Evolutionary conservation across 2,888 invertebrate genomes (phyloP), one percentile per base, ranked within the genome.

Genomic region (Mantis religiosa): DNA sequence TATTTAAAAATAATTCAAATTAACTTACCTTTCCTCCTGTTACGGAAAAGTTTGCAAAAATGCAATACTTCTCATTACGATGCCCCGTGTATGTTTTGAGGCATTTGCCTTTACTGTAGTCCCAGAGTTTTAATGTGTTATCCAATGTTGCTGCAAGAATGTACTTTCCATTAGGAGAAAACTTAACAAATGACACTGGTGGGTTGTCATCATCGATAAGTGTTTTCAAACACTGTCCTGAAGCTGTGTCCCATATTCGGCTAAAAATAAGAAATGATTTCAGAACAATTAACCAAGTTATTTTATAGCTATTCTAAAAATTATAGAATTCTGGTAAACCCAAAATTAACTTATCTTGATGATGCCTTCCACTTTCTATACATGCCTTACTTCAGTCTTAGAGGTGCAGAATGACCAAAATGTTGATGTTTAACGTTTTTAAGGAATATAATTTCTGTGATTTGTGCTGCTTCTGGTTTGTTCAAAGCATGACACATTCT

Each of bases 231-330:
- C 99, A 99, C 93, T 99, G 99, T 0, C 99, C 99, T 84, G 99
- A 99, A 20, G 99, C 98, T 89, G 99, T 99, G 93, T 99, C 99
- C 99, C 99, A 99, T 92, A 99, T 99, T 92, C 99, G 98, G 94
- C 98, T 98, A 93, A 89, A 89, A 89, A 89, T 85, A 89, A 83
- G 41, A 86, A 20, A 81, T 27, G 14, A 84, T 87, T 83, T 87
- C n/a, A 81, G 0, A 87, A 87, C 9, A 4, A 15, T 85, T 28
- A 85, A 25, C n/a, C 84, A 15, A 88, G 27, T 28, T 9, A 28
- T 85, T 85, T 84, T 84, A 6, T 28, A n/a, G n/a, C n/a, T n/a
- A n/a, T 27, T 84, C 9, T 14, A 28, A 20, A 89, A 34, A 83
- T 47, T 12, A 12, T 2, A 12, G 0, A 12, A 1, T 41, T 41